Base-by-base conservation (phyloP, 2,888 invertebrate genomes). In the Stenoptilia bipunctidactyla region DNA sequence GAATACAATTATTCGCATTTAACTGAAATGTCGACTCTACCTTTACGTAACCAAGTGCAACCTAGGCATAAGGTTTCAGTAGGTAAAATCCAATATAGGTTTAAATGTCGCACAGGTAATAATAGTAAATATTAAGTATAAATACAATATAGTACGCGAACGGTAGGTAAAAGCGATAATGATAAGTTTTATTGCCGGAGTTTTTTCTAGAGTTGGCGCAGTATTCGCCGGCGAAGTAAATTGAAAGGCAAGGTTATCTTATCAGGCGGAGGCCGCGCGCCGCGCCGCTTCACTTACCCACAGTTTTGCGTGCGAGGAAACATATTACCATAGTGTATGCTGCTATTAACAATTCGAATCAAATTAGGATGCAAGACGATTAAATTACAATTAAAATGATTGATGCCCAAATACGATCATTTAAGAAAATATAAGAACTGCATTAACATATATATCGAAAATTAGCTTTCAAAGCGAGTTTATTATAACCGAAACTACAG, bases 201-300 rank as follows among this genome's bases (percentile, higher is more conserved):
- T 63, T 64, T 61, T 15, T 33, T 37, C 50, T 53, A 51, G 46
- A 56, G 52, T 50, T 52, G 56, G 58, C 55, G 53, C 43, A 47
- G 45, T 45, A 41, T 46, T 47, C 51, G 55, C 58, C 61, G 56
- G 71, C 65, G 57, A 72, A 75, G 66, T 66, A 74, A 79, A 79
- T 79, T 76, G 71, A 62, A 75, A 77, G 70, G 71, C 83, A 80
- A 82, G 82, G 82, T 82, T 82, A 82, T 83, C 79, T 83, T 80
- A 82, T 83, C 82, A 71, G 57, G 42, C 51, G 53, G 68, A 56
- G 66, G 69, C 69, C 70, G 65, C 66, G 61, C 52, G 58, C 56
- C 50, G 56, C 47, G 39, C 40, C 41, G 44, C 37, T 37, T 27
- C 15, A 48, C 51, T 47, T 55, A 51, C 45, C 50, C 45, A 38